These are phyloP conservation scores for Lindbergichthys nudifrons DNA, from an alignment of 2,797 vertebrate genomes.

Conservation along the genomic window DNA sequence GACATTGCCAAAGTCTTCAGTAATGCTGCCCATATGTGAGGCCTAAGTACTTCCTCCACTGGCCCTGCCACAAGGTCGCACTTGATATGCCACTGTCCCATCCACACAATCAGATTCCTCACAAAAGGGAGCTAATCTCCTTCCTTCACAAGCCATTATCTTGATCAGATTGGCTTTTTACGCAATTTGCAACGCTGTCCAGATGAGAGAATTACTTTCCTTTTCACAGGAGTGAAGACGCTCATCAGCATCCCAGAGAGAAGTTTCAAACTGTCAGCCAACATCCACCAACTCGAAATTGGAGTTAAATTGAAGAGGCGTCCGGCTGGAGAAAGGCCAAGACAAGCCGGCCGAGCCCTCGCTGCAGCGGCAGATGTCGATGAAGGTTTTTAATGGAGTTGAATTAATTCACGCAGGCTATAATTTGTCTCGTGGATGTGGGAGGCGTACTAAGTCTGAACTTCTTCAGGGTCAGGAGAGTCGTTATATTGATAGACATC, in stretches of 20 bases:
- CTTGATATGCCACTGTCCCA: slow-evolving; percentile 78
- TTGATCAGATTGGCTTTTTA: slow-evolving; percentile 75
- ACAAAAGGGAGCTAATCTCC: slow-evolving; percentile 83
- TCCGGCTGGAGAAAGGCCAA: slow-evolving; percentile 78
- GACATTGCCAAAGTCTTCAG: slow-evolving; percentile 39
- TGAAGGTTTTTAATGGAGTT: slow-evolving; percentile 76
- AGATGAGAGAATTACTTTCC: slow-evolving; percentile 79
- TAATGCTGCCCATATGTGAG: slow-evolving; percentile 66
- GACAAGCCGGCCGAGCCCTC: slow-evolving; percentile 67
- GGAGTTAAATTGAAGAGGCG: slow-evolving; percentile 80
- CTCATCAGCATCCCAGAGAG: slow-evolving; percentile 66
- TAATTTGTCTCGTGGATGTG: slow-evolving; percentile 69
- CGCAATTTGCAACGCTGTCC: slow-evolving; percentile 66
- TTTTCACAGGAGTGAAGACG: slow-evolving; percentile 60
- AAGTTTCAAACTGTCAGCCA: slow-evolving; percentile 80
- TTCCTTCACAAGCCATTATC: slow-evolving; percentile 86
- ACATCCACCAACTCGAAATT: slow-evolving; percentile 73
- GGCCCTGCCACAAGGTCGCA: slow-evolving; percentile 77
- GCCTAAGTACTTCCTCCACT: slow-evolving; percentile 78
- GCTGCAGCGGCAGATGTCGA: slow-evolving; percentile 77
- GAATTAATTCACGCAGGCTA: slow-evolving; percentile 73
- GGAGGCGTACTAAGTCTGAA: slow-evolving; percentile 57
- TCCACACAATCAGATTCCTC: slow-evolving; percentile 79
- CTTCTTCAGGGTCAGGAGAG: slow-evolving; percentile 64
- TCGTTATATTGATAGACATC: slow-evolving; percentile 69